These are phyloP conservation scores for Corythaeola cristata DNA, from an alignment of 2,113 vertebrate genomes.

Conservation along the genomic window DNA sequence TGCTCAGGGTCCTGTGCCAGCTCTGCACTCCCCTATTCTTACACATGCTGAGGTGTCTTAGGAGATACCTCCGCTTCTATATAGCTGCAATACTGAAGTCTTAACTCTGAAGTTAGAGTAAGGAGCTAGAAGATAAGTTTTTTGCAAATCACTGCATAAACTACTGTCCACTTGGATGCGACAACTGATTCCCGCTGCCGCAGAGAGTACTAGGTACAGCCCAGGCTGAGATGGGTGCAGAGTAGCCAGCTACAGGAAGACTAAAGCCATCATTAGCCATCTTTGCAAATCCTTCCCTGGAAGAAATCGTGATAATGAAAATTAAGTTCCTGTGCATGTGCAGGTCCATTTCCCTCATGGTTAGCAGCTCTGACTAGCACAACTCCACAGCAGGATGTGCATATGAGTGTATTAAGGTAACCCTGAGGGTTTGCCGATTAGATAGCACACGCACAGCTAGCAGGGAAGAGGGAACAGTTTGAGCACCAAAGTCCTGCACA, in stretches of 20 bases:
- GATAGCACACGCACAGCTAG: background rate
- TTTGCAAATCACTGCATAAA: background rate
- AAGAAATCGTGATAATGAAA: background rate
- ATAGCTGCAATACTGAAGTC: background rate
- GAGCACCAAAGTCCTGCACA: background rate
- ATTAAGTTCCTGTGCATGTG: background rate
- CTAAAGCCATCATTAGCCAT: background rate
- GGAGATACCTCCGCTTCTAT: background rate
- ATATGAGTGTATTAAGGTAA: background rate
- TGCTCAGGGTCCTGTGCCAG: background rate
- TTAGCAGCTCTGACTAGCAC: background rate
- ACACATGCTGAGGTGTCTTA: background rate
- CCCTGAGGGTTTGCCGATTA: background rate
- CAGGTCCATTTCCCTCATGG: background rate
- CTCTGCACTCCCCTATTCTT: background rate
- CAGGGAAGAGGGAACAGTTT: background rate
- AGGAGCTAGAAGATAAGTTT: background rate
- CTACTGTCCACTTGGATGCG: background rate
- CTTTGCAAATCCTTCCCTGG: background rate
- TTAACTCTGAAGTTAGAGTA: background rate
- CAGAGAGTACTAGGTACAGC: background rate
- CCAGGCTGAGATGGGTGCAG: background rate
- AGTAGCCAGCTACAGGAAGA: background rate
- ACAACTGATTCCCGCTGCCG: background rate
- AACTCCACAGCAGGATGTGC: background rate